These are phyloP conservation scores for Setophaga coronata DNA, from an alignment of 2,113 vertebrate species.

Conservation along the genomic window DNA sequence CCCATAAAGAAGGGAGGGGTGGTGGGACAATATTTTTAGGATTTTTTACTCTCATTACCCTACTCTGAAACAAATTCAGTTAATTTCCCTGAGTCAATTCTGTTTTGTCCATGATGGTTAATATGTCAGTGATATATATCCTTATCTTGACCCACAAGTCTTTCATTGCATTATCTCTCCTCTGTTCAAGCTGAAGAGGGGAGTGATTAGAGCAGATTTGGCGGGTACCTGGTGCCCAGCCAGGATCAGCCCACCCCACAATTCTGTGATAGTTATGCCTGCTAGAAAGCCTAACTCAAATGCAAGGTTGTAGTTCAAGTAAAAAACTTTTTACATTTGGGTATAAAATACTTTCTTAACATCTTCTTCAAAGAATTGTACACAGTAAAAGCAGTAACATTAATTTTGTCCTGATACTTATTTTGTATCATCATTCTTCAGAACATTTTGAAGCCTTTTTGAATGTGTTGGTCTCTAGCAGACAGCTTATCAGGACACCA, in stretches of 20 bases:
- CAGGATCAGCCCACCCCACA: not conserved
- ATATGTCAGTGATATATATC: not conserved
- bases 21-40: not conserved
- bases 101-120: fast-evolving
- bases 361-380: not conserved
- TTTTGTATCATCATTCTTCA: not conserved
- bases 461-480: not conserved
- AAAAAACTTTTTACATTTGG: not conserved
- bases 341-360: not conserved
- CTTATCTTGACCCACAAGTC: not conserved
- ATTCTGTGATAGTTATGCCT: not conserved
- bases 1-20: fast-evolving
- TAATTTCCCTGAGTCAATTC: not conserved
- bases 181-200: not conserved
- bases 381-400: not conserved
- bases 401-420: not conserved
- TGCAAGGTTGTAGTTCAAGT: not conserved
- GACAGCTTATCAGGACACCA: not conserved
- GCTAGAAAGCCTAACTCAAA: not conserved
- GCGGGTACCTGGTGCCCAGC: not conserved
- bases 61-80: not conserved
- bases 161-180: not conserved
- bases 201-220: not conserved
- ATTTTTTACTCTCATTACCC: not conserved
- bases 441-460: not conserved